A percentile compares a stretch with the other conserved stretches of the same genome.
phyloP scores from a whole-genome alignment of 2,888 invertebrate genomes.

The Arctia plantaginis region DNA sequence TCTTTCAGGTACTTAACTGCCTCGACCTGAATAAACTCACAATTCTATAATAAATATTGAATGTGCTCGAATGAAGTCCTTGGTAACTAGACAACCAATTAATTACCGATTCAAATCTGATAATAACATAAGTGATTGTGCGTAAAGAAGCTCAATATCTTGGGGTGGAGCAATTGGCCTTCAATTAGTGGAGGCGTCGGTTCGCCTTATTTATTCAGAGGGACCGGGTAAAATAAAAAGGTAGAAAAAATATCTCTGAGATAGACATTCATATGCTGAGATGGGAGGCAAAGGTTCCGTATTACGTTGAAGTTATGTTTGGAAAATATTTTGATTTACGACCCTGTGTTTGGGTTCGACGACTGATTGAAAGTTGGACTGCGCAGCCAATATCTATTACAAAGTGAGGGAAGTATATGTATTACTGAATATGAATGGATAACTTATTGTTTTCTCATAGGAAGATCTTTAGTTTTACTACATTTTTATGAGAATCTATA shows the following conservation, averaged over 20 bases:
- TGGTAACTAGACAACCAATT: conserved; percentile 47
- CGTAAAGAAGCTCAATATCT: conserved; percentile 54
- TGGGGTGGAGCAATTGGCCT: conserved; percentile 63
- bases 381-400: conserved; percentile 37
- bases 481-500: background rate
- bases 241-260: conserved; percentile 63
- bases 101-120: conserved; percentile 64
- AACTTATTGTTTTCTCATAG: background rate
- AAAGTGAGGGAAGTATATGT: background rate
- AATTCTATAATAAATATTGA: conserved; percentile 36
- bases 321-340: conserved; percentile 57
- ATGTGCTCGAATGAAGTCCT: conserved; percentile 39
- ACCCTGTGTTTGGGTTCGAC: conserved; percentile 31
- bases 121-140: conserved; percentile 62
- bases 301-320: conserved; percentile 53
- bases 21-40: conserved; percentile 32
- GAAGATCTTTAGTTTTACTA: background rate
- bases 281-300: conserved; percentile 52
- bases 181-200: conserved; percentile 72
- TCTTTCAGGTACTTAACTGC: conserved; percentile 58
- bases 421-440: conserved; percentile 22
- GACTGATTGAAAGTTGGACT: conserved; percentile 50
- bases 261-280: conserved; percentile 72
- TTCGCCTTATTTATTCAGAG: conserved; percentile 73
- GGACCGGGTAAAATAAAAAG: conserved; percentile 69